These are phyloP conservation scores for Disparrhopalites patrizii DNA, from an alignment of 2,888 invertebrate species.

Conservation along the genomic window DNA sequence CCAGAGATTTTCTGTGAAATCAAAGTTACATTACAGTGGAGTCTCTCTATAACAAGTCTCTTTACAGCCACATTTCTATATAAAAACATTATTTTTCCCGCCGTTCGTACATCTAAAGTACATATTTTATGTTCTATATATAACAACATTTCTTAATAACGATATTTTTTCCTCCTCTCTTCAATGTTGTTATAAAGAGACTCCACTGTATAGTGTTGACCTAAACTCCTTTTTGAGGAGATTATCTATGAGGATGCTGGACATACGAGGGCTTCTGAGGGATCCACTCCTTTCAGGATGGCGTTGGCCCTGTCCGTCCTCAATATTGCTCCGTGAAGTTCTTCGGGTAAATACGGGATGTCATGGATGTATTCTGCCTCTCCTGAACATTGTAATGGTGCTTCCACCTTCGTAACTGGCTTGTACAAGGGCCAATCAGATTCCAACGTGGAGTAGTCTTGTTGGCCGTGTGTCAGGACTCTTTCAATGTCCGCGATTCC, in stretches of 20 bases:
- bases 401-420: slow-evolving; percentile 70
- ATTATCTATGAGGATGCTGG: not conserved
- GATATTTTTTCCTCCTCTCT: too few relatives aligned
- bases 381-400: slow-evolving; percentile 61
- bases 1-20: too few relatives aligned
- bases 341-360: slow-evolving; percentile 61
- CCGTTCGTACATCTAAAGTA: too few relatives aligned
- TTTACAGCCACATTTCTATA: too few relatives aligned
- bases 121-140: too few relatives aligned
- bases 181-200: too few relatives aligned
- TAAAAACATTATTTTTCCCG: too few relatives aligned
- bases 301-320: slow-evolving; percentile 60
- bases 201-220: too few relatives aligned
- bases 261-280: slow-evolving; percentile 62
- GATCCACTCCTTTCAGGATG: slow-evolving; percentile 61
- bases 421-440: slow-evolving; percentile 69
- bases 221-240: too few relatives aligned
- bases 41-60: too few relatives aligned
- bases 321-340: slow-evolving; percentile 67
- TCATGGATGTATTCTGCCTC: slow-evolving; percentile 76
- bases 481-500: slow-evolving; percentile 62
- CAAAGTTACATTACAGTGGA: too few relatives aligned
- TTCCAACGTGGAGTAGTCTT: slow-evolving; percentile 64
- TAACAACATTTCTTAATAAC: too few relatives aligned
- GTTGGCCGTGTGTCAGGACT: slow-evolving; percentile 63